Base-by-base conservation (phyloP, 2,888 invertebrate genomes). In the Sialis fuliginosa region DNA sequence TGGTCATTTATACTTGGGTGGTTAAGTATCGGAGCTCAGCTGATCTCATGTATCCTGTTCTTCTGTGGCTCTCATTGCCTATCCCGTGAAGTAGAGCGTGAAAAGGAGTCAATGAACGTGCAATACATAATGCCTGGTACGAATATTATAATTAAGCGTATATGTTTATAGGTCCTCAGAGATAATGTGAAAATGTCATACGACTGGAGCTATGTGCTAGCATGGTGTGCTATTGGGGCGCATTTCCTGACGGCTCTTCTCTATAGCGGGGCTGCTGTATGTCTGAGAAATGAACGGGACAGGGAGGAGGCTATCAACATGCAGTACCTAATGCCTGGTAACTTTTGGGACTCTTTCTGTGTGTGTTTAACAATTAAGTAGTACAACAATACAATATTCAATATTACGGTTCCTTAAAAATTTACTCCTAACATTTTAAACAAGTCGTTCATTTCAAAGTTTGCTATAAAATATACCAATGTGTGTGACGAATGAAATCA, bases 261-360 rank as follows among this genome's bases (percentile, higher is more conserved):
- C 68, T 84, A 92, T 69, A 87, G 89, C 61, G 88, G 89, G 65
- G 89, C 91, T 61, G 91, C 92, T 64, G 85, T 91, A 71, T 92
- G 92, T 72, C 80, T 92, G 67, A 79, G 89, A 66, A 88, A 85
- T 67, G 92, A 92, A 72, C 78, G 88, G 63, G 90, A 90, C 70
- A 79, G 86, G 67, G 92, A 92, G 69, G 90, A 92, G 71, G 89
- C 90, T 68, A 81, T 91, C 74, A 92, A 92, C 75, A 87, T 92
- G 84, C 92, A 92, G 77, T 92, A 92, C 71, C 78, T 92, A 71
- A 91, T 91, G 91, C 91, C 91, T 72, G 90, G 90, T 90, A 81
- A 66, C 61, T 60, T 58, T 56, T 57, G 59, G 37, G 37, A 37
- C 37, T 37, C 10, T 37, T 37, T 22, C 22, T 22, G 22, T 22